Base-by-base conservation (phyloP, 2,888 invertebrate species). In the Leuctra nigra region DNA sequence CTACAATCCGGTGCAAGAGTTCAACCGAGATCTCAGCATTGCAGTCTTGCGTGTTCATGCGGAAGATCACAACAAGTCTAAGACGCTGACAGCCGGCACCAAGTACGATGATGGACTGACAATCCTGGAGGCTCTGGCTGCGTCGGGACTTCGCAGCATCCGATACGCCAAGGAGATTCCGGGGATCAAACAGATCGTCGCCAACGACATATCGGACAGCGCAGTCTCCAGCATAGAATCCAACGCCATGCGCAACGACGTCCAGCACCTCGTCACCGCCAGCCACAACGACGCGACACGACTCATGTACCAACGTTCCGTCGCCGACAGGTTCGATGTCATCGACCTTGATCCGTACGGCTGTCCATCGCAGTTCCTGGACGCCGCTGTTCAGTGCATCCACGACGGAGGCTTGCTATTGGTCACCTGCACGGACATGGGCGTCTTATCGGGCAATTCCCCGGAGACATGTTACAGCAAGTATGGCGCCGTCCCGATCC, bases 1-100 rank as follows among this genome's bases (percentile, higher is more conserved):
- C 73, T 99, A 99, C 69, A 99, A 99, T 74, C 92, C 97, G 0
- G 98, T 98, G 1, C 96, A 97, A 72, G 95, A 99, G 72, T 99
- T 99, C 68, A 99, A 99, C 71, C 79, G 99, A 62, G 99, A 99
- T 74, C 75, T 99, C 13, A 60, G 91, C 68, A 80, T 90, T 64
- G 80, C 84, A 4, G 89, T 87, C 0, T 69, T 91, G 20, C 80
- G 77, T 57, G 75, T 83, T n/a, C 88, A 85, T 67, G 76, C 79
- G 6, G 73, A 77, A 64, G 76, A 81, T 20, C 75, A 72, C 64
- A 74, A 68, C 16, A 55, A 59, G 20, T 36, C 6, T 4, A 38
- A 2, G 9, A 16, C 22, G 25, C 11, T 41, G 6, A 18, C 20
- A 16, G 9, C 50, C 11, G 50, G 50, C 1, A 44, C 54, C 13